phyloP scores from a whole-genome alignment of 1,140 invertebrate genomes.

The Heliconius eleuchia region DNA sequence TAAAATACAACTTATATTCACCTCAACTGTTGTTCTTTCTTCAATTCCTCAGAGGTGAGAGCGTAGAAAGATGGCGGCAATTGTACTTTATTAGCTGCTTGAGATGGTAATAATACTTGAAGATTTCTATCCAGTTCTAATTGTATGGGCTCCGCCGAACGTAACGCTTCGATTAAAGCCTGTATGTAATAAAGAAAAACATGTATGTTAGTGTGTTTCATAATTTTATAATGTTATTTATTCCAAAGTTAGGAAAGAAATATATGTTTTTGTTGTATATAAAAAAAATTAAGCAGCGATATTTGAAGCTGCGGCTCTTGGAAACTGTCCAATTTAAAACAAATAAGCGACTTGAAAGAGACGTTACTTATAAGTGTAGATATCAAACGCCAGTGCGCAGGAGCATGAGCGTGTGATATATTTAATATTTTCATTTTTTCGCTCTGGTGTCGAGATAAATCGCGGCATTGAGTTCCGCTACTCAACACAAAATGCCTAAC shows the following conservation, averaged over 20 bases:
- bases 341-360: too few species aligned
- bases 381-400: too few species aligned
- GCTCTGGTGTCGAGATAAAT: too few species aligned
- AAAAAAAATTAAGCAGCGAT: too few species aligned
- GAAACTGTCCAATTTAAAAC: too few species aligned
- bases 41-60: conserved; percentile 90
- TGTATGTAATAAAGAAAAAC: conserved; percentile 67
- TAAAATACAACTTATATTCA: conserved; percentile 46
- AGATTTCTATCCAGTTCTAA: conserved; percentile 92
- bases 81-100: conserved; percentile 85
- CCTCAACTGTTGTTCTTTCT: conserved; percentile 90
- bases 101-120: conserved; percentile 91
- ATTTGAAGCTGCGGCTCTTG: too few species aligned
- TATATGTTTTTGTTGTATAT: too few species aligned
- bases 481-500: neutral
- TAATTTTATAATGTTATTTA: too few species aligned
- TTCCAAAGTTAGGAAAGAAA: too few species aligned
- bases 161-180: conserved; percentile 88
- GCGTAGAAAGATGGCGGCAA: conserved; percentile 92
- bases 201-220: neutral
- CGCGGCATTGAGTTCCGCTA: neutral
- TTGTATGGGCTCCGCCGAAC: conserved; percentile 89
- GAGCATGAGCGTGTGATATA: too few species aligned
- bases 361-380: too few species aligned
- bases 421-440: too few species aligned